phyloP scores from a whole-genome alignment of 2,113 vertebrate species.

The Serilophus lunatus region DNA sequence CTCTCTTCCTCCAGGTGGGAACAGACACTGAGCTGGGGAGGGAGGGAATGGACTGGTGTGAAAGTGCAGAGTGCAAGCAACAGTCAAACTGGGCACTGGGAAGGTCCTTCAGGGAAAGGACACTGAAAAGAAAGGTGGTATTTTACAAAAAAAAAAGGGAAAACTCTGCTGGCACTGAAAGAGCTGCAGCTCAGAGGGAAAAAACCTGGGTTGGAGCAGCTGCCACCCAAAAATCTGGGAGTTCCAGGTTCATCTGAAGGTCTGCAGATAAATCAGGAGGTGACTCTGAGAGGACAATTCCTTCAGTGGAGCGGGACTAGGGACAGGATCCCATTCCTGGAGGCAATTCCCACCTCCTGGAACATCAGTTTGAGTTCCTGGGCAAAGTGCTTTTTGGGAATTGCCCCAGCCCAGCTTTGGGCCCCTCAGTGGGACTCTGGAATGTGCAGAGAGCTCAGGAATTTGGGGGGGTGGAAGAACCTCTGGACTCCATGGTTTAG shows the following conservation, averaged over 20 bases:
- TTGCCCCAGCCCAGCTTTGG: background rate
- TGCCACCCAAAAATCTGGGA: background rate
- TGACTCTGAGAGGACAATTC: no score
- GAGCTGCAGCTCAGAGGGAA: background rate
- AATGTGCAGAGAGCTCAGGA: background rate
- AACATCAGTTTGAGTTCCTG: background rate
- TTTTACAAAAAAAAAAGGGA: background rate
- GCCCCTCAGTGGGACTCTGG: no score
- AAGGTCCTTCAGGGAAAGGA: background rate
- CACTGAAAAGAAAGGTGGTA: fast-evolving
- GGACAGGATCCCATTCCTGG: background rate
- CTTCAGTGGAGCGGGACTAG: no score
- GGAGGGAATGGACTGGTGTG: background rate
- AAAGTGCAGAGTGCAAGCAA: slow-evolving; percentile 52
- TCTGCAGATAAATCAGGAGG: background rate
- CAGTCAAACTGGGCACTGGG: background rate
- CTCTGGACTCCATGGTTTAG: background rate
- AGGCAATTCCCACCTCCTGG: background rate
- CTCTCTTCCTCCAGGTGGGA: background rate
- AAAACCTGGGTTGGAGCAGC: background rate
- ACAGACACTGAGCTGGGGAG: background rate
- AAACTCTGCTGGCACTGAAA: no score
- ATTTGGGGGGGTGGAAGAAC: background rate
- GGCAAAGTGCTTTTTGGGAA: background rate
- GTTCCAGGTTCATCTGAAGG: background rate